These are phyloP conservation scores for Smittia sp. DNA, from an alignment of 2,888 invertebrate genomes.

Conservation along the genomic window DNA sequence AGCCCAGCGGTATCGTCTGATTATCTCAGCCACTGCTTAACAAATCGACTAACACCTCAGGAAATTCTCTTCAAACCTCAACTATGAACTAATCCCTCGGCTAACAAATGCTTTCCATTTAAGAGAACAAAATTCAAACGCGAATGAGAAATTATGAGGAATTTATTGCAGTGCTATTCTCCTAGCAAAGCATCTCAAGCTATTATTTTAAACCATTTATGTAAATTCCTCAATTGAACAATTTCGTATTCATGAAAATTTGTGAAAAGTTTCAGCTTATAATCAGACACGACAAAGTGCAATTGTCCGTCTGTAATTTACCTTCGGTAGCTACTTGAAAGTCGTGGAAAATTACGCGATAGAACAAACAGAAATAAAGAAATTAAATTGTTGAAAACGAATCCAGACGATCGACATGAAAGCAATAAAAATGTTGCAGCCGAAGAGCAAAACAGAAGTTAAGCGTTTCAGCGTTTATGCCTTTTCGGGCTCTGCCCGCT, in stretches of 20 bases:
- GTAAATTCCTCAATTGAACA: neutral
- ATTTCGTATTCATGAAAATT: neutral
- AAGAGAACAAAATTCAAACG: no score
- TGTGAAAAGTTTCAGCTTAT: neutral
- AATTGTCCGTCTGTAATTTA: neutral
- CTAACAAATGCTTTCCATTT: neutral
- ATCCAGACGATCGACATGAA: neutral
- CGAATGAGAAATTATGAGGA: neutral
- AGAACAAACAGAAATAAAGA: neutral
- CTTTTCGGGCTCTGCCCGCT: neutral
- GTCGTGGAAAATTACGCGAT: neutral
- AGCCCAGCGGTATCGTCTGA: no score
- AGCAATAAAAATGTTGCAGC: neutral
- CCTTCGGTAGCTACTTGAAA: neutral
- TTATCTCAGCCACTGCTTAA: no score
- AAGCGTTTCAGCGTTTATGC: neutral
- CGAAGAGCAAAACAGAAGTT: neutral
- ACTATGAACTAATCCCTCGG: neutral
- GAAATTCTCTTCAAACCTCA: no score
- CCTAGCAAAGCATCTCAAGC: neutral
- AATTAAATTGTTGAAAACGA: constrained; percentile 5
- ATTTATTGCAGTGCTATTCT: neutral
- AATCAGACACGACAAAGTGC: neutral
- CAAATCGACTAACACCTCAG: no score
- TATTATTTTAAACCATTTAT: constrained; percentile 3